Evolutionary conservation across 2,113 vertebrate genomes (phyloP).

Genomic region (Microtus oregoni): DNA sequence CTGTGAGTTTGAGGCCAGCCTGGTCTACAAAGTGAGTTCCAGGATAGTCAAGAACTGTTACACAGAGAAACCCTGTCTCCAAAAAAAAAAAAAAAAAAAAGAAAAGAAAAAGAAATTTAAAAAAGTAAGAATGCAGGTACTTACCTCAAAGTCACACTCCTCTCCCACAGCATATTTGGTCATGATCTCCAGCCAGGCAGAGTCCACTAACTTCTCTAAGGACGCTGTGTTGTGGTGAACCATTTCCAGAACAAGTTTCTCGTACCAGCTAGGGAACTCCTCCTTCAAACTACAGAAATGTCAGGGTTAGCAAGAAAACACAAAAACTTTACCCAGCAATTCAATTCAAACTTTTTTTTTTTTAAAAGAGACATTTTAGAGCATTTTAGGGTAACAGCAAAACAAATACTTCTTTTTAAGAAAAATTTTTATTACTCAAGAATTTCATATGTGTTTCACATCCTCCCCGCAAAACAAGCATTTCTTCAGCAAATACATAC

Average conservation of each 20-base stretch:
- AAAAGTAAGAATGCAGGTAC: background rate
- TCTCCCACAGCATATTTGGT: constrained; percentile 98
- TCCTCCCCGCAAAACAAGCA: background rate
- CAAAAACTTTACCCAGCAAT: constrained; percentile 28
- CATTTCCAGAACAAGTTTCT: constrained; percentile 97
- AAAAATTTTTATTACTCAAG: background rate
- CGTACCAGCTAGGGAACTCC: constrained; percentile 97
- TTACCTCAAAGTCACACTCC: constrained; percentile 97
- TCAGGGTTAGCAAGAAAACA: constrained; percentile 61
- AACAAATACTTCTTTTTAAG: background rate
- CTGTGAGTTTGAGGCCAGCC: too few relatives aligned
- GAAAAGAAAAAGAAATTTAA: background rate
- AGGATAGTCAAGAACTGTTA: too few relatives aligned
- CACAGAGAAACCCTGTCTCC: background rate
- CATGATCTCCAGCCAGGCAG: constrained; percentile 97
- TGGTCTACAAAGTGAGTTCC: too few relatives aligned
- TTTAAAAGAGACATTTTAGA: background rate
- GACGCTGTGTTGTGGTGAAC: constrained; percentile 99
- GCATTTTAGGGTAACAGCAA: background rate
- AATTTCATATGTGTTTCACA: background rate
- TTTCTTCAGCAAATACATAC: constrained; percentile 20
- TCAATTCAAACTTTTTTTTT: background rate
- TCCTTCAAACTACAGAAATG: constrained; percentile 93
- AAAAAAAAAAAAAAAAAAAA: background rate
- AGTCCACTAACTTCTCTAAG: constrained; percentile 96